Conservation (phyloP, 2,113 vertebrate genomes). For the human (Homo sapiens) region DNA sequence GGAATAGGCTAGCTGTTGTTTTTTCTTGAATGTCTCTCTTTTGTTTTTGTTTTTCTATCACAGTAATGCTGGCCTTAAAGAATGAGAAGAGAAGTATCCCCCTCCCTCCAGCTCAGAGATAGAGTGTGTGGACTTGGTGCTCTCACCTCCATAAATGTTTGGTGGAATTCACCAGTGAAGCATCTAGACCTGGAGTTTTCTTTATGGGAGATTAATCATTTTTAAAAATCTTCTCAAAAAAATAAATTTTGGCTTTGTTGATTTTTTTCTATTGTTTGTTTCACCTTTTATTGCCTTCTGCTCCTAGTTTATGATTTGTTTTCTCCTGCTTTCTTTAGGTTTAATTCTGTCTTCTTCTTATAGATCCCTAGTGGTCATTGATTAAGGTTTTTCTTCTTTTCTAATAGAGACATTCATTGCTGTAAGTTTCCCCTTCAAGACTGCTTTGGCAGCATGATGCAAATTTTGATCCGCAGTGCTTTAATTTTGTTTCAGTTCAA, state of each 20-base stretch:
- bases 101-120: accelerated
- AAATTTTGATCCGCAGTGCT: too few species aligned
- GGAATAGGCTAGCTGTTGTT: too few species aligned
- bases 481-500: not conserved
- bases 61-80: accelerated
- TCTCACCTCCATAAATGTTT: accelerated
- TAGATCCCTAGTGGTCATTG: not conserved
- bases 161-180: accelerated
- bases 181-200: accelerated
- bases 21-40: accelerated
- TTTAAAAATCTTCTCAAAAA: not conserved
- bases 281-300: not conserved
- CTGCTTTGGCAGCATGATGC: accelerated
- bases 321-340: not conserved
- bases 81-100: accelerated
- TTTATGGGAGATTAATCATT: too few species aligned
- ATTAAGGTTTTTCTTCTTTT: too few species aligned
- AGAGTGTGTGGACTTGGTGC: accelerated
- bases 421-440: accelerated
- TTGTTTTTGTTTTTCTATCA: accelerated
- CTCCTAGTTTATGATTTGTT: not conserved
- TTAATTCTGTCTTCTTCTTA: not conserved
- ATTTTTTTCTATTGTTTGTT: not conserved
- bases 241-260: not conserved
- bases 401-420: accelerated